Evolutionary conservation across 2,113 vertebrate species (phyloP), one percentile per base, ranked within the genome.

Genomic region (Formicarius rufipectus): DNA sequence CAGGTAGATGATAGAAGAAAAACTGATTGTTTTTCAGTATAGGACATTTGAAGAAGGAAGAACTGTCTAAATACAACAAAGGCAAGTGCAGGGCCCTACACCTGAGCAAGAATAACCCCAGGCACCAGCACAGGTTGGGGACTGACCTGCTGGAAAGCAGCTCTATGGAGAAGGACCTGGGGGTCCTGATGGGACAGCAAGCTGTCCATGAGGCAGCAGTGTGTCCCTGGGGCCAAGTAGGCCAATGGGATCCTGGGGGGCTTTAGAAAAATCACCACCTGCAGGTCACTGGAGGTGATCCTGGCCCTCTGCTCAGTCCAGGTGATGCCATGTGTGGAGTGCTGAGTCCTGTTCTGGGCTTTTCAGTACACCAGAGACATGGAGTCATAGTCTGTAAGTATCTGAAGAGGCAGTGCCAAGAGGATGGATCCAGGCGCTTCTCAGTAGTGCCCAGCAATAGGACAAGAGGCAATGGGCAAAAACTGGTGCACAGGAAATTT

Each of bases 231-330:
- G 76, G 17, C 67, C 50, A 80, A 12, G 3, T 37, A 44, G 31
- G 25, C 1, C 50, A 42, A 0, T 42, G 35, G 7, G 11, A 37
- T 35, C 14, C 17, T 72, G 35, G n/a, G 4, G 35, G 17, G 16
- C 42, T 4, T 56, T 20, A 9, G 75, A 40, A 79, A 49, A 5
- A 49, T 13, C n/a, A 7, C 0, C 25, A 24, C 4, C 35, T 64
- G 66, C 40, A 64, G 49, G 8, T 0, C 0, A 0, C 0, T 24
- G 20, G 35, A 18, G 20, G 21, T 49, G 49, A 80, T 49, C 16
- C 49, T 72, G 42, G 1, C 14, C 24, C 40, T 56, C 13, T 81
- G 0, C 10, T 45, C 10, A 39, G 19, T 12, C 44, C 28, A 52
- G 7, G 52, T 11, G 69, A 45, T 52, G 52, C 16, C 30, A 17